A percentile compares a stretch with the other conserved stretches of the same genome.
phyloP scores from a whole-genome alignment of 2,113 vertebrate genomes.

The Kobus ellipsiprymnus region DNA sequence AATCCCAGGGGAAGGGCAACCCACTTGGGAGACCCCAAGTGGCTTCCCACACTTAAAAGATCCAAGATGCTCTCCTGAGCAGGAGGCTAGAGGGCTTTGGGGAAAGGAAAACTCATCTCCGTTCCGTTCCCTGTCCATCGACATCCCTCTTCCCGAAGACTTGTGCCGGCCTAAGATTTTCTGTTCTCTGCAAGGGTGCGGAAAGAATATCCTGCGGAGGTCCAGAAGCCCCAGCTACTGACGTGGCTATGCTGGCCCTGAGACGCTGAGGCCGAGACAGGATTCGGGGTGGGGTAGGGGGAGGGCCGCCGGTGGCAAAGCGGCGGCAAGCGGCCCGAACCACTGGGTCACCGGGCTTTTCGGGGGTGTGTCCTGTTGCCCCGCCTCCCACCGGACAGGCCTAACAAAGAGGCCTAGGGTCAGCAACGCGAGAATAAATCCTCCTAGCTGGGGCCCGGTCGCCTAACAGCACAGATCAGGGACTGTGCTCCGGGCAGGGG shows the following conservation, averaged over 20 bases:
- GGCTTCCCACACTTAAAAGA: constrained; percentile 19
- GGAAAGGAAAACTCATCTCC: not conserved
- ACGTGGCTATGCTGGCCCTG: not conserved
- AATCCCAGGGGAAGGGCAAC: not conserved
- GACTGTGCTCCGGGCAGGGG: not conserved
- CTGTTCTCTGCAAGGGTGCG: not conserved
- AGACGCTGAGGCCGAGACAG: constrained; percentile 10
- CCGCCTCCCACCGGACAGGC: constrained; percentile 8
- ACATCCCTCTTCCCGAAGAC: not conserved
- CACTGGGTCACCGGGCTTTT: not conserved
- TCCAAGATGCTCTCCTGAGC: constrained; percentile 29
- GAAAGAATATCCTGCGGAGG: not conserved
- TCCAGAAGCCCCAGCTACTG: not conserved
- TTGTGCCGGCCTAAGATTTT: not conserved
- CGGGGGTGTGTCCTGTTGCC: constrained; percentile 43
- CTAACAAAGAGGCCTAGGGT: not conserved
- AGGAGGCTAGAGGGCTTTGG: not conserved
- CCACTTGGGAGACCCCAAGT: not conserved
- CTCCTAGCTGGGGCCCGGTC: not conserved
- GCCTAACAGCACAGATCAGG: not conserved
- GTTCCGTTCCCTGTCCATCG: not conserved
- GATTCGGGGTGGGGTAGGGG: fast-evolving
- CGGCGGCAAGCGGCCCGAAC: not conserved
- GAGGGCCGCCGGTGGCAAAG: fast-evolving
- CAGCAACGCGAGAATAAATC: constrained; percentile 29